These are phyloP conservation scores for Mesocricetus auratus DNA, from an alignment of 2,113 vertebrate genomes.

Conservation along the genomic window DNA sequence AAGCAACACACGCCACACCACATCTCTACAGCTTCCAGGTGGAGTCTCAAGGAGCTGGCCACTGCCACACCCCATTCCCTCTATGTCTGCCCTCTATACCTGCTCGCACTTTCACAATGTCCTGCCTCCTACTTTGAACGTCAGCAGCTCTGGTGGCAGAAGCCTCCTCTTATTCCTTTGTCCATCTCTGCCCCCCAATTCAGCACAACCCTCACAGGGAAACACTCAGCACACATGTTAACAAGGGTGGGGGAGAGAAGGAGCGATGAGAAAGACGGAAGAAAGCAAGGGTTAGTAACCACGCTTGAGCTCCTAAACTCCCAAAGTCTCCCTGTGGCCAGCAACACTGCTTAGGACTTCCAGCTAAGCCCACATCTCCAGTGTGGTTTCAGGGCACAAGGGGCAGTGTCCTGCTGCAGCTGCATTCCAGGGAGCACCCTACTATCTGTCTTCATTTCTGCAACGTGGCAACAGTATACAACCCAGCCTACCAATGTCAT, in stretches of 20 bases:
- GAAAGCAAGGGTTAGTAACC: constrained; percentile 83
- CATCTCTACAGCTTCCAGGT: rapidly evolving
- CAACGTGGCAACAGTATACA: rapidly evolving
- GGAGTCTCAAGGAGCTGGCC: background rate
- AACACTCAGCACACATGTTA: background rate
- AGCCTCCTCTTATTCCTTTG: background rate
- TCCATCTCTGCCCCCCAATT: background rate
- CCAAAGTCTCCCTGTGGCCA: background rate
- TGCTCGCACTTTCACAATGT: background rate
- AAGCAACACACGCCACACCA: background rate
- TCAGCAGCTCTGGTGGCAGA: background rate
- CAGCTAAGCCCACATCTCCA: background rate
- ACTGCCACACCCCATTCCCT: background rate
- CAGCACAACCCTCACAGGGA: background rate
- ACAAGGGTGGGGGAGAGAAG: constrained; percentile 71
- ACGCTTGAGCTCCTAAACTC: background rate
- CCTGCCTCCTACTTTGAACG: background rate
- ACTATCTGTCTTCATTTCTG: background rate
- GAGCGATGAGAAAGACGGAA: constrained; percentile 78
- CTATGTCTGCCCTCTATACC: background rate
- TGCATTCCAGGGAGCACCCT: background rate
- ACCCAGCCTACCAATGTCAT: background rate
- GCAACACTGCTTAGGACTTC: background rate
- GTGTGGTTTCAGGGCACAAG: constrained; percentile 30
- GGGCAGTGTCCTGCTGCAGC: background rate